Conservation (phyloP, 2,888 invertebrate species). For the Dryococelus australis region DNA sequence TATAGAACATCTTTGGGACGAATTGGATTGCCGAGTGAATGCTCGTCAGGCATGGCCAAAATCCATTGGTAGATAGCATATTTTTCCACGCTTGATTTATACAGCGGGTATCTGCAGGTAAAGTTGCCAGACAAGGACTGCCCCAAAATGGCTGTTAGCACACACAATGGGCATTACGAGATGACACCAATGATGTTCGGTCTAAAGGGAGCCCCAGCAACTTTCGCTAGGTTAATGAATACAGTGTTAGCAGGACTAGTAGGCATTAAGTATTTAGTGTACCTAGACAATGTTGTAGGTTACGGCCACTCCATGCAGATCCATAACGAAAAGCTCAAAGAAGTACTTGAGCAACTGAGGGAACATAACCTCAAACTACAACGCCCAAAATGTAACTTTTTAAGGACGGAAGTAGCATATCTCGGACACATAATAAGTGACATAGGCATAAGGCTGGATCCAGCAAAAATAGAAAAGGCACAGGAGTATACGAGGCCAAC, state of each 20-base stretch:
- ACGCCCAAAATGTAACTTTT: conserved; percentile 41
- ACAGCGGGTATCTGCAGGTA: conserved; percentile 25
- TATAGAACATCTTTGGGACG: too few relatives aligned
- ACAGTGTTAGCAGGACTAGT: neutral
- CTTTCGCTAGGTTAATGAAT: neutral
- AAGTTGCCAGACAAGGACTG: neutral
- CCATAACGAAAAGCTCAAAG: conserved; percentile 22
- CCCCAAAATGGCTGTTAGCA: conserved; percentile 23
- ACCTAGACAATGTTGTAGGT: neutral
- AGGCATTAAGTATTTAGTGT: neutral
- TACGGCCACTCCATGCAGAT: neutral
- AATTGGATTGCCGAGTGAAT: too few relatives aligned
- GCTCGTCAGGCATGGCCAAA: too few relatives aligned
- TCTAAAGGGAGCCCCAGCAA: neutral
- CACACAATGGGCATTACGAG: neutral
- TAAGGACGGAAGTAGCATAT: conserved; percentile 32
- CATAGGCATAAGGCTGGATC: conserved; percentile 34
- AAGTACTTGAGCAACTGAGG: conserved; percentile 34
- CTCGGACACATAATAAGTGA: neutral
- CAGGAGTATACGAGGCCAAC: conserved; percentile 1
- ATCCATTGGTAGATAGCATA: too few relatives aligned
- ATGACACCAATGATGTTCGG: neutral
- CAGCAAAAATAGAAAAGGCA: conserved; percentile 25
- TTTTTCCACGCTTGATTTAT: conserved; percentile 24
- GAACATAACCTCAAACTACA: conserved; percentile 37